Percentiles rank a stretch among this genome's conserved stretches.
phyloP scores from a whole-genome alignment of 1,140 invertebrate genomes.

The Drosophila quadrilineata region DNA sequence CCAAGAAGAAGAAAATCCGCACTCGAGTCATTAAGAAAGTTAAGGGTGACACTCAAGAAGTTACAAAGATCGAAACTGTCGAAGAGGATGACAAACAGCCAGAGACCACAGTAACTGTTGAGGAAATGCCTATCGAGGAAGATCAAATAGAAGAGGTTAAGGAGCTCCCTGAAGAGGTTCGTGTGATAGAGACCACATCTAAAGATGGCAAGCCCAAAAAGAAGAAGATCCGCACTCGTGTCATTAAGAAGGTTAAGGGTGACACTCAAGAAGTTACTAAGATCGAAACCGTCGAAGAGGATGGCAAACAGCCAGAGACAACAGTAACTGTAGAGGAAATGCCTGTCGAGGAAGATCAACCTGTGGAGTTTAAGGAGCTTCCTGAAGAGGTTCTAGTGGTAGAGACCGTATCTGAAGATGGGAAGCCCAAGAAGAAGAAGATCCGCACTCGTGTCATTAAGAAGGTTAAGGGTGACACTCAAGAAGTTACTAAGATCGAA shows the following conservation, averaged over 20 bases:
- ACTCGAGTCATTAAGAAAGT: slow-evolving; percentile 59
- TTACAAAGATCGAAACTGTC: slow-evolving; percentile 76
- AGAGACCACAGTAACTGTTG: slow-evolving; percentile 59
- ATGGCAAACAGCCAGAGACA: slow-evolving; percentile 70
- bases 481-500: slow-evolving; percentile 76
- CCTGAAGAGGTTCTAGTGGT: slow-evolving; percentile 22
- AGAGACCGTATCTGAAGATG: slow-evolving; percentile 9
- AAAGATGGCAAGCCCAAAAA: slow-evolving; percentile 16
- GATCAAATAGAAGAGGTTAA: slow-evolving; percentile 17
- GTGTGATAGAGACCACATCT: slow-evolving; percentile 4
- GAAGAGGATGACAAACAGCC: slow-evolving; percentile 79
- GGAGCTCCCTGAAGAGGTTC: slow-evolving; percentile 27
- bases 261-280: slow-evolving; percentile 73
- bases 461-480: slow-evolving; percentile 63
- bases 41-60: slow-evolving; percentile 67
- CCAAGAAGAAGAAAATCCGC: not conserved
- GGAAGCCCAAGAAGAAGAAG: slow-evolving; percentile 24
- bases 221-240: slow-evolving; percentile 50
- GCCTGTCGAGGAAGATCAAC: slow-evolving; percentile 17
- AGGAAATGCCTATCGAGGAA: slow-evolving; percentile 36
- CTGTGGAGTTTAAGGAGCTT: slow-evolving; percentile 16
- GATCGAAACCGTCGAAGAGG: slow-evolving; percentile 80
- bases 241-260: slow-evolving; percentile 66
- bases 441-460: slow-evolving; percentile 59
- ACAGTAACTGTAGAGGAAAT: slow-evolving; percentile 52